Conservation (phyloP, 2,888 invertebrate species). For the Nebria brevicollis region DNA sequence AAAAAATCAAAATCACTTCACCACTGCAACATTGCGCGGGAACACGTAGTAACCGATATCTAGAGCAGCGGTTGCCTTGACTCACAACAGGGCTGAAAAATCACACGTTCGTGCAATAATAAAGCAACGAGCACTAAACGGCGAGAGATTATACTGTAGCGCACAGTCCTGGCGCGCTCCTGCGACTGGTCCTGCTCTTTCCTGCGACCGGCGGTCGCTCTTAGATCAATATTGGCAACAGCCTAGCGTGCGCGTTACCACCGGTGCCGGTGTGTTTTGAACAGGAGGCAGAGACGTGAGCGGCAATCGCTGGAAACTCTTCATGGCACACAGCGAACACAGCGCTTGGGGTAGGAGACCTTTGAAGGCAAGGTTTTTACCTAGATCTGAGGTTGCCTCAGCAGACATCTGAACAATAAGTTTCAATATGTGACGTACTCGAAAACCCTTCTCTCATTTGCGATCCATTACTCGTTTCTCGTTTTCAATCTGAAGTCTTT, state of each 20-base stretch:
- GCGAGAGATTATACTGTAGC: neutral
- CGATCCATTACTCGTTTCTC: too few relatives aligned
- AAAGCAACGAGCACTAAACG: constrained; percentile 1
- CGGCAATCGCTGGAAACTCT: constrained; percentile 3
- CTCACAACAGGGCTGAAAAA: constrained; percentile 11
- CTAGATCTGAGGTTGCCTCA: neutral
- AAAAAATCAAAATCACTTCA: constrained; percentile 9
- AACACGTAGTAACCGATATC: constrained; percentile 11
- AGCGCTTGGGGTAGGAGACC: neutral
- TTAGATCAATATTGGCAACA: constrained; percentile 61
- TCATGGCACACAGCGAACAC: neutral
- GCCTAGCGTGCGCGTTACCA: constrained; percentile 51
- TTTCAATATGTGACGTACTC: neutral
- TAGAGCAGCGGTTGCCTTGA: neutral
- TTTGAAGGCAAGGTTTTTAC: neutral
- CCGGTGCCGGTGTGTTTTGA: neutral
- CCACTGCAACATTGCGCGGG: constrained; percentile 29
- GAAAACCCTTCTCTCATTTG: too few relatives aligned
- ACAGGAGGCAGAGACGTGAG: constrained; percentile 7
- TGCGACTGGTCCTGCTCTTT: constrained; percentile 58
- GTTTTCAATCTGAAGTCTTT: too few relatives aligned
- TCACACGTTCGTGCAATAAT: constrained; percentile 10
- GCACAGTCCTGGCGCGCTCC: constrained; percentile 54
- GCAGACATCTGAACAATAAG: neutral
- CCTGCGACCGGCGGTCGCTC: constrained; percentile 52